Conservation (phyloP, 2,888 invertebrate genomes). For the Argyresthia albistria region DNA sequence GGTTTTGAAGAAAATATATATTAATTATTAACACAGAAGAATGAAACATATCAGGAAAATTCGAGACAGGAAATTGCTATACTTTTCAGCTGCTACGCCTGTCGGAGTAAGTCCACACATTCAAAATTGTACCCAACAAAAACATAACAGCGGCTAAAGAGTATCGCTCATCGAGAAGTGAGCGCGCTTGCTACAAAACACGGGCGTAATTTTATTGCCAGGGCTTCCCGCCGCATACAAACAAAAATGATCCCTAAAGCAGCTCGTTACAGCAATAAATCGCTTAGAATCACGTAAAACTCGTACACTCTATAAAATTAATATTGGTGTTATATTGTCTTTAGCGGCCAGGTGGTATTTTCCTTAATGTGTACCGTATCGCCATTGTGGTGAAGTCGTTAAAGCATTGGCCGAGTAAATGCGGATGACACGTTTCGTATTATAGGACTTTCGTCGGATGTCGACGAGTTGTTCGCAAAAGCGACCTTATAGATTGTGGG, state of each 20-base stretch:
- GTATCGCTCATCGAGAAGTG: slow-evolving; percentile 57
- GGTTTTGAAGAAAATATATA: too few relatives aligned
- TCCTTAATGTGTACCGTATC: slow-evolving; percentile 55
- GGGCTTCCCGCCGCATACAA: slow-evolving; percentile 30
- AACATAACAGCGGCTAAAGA: slow-evolving; percentile 32
- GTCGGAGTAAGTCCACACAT: slow-evolving; percentile 2
- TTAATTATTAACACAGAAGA: neutral
- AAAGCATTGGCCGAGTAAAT: slow-evolving; percentile 41
- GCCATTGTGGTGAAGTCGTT: slow-evolving; percentile 44
- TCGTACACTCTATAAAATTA: slow-evolving; percentile 40
- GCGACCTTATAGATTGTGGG: slow-evolving; percentile 24
- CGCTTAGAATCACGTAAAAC: slow-evolving; percentile 26
- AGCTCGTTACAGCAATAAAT: slow-evolving; percentile 37
- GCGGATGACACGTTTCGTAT: slow-evolving; percentile 45
- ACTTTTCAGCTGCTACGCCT: neutral
- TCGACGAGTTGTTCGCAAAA: slow-evolving; percentile 23
- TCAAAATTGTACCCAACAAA: neutral
- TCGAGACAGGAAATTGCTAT: neutral
- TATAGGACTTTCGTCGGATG: slow-evolving; percentile 27
- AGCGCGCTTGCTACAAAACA: slow-evolving; percentile 50
- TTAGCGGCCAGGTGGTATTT: slow-evolving; percentile 23
- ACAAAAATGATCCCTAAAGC: slow-evolving; percentile 48
- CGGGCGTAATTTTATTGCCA: slow-evolving; percentile 58
- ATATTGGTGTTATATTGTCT: slow-evolving; percentile 51
- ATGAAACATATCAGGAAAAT: neutral